Conservation (phyloP, 2,113 vertebrate species). For the Apaloderma vittatum region DNA sequence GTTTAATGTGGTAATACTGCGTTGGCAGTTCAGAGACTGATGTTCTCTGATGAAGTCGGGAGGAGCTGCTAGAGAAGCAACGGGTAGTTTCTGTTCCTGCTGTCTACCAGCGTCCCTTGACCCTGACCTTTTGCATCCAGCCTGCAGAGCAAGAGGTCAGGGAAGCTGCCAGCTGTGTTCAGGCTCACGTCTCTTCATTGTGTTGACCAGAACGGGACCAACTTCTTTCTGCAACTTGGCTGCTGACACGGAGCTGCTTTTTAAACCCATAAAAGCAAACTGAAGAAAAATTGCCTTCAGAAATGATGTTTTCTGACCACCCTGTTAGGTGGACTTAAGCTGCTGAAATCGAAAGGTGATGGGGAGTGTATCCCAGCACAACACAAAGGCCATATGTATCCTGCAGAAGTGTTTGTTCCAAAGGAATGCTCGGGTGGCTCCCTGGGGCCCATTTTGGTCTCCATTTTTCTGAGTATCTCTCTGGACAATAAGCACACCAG, state of each 20-base stretch:
- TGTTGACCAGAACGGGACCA: not conserved
- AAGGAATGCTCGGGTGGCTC: not conserved
- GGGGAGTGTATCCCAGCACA: too few relatives aligned
- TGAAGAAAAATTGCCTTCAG: not conserved
- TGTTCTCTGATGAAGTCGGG: not conserved
- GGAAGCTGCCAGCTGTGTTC: not conserved
- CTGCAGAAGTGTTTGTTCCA: not conserved
- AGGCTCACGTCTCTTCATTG: not conserved
- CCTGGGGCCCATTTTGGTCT: not conserved
- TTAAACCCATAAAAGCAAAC: not conserved
- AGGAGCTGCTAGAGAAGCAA: not conserved
- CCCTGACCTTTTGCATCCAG: not conserved
- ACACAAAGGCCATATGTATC: not conserved
- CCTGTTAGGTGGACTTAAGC: not conserved
- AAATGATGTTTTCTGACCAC: not conserved
- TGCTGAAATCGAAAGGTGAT: not conserved
- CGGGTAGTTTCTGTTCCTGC: not conserved
- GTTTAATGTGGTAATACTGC: not conserved
- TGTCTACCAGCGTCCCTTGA: not conserved
- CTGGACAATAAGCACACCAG: not conserved
- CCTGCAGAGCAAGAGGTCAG: not conserved
- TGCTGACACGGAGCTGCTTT: not conserved
- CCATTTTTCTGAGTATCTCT: not conserved
- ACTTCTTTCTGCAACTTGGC: not conserved
- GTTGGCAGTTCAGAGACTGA: not conserved